These are phyloP conservation scores for Heliconius erato DNA, from an alignment of 2,888 invertebrate species.

Conservation along the genomic window DNA sequence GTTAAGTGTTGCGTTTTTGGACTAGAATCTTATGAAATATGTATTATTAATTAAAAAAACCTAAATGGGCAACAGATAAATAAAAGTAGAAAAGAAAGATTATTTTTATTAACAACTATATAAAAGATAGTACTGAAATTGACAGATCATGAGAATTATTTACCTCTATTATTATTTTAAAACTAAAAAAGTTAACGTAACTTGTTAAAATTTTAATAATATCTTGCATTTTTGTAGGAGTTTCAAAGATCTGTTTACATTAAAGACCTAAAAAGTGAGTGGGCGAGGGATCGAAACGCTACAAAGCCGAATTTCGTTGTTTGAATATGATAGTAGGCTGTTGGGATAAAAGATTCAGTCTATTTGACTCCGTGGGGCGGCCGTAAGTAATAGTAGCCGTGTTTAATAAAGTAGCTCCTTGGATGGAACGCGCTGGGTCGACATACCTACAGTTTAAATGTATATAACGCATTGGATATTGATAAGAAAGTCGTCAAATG, in stretches of 20 bases:
- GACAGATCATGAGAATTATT: background rate
- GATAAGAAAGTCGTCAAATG: background rate
- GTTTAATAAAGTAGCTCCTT: slow-evolving; percentile 4
- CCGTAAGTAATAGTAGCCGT: background rate
- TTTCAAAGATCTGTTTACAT: slow-evolving; percentile 25
- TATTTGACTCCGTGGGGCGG: slow-evolving; percentile 1
- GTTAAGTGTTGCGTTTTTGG: no score
- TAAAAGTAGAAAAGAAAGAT: no score
- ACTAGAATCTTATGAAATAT: no score
- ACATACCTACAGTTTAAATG: background rate
- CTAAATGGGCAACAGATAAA: no score
- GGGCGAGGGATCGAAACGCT: slow-evolving; percentile 29
- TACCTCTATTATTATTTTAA: background rate
- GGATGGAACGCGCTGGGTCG: background rate
- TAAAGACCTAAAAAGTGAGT: slow-evolving; percentile 32
- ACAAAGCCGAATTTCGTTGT: slow-evolving; percentile 36
- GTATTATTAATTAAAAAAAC: no score
- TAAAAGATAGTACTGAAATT: background rate
- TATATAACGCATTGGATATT: slow-evolving; percentile 10
- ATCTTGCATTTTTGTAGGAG: background rate
- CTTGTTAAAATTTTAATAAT: slow-evolving; percentile 2
- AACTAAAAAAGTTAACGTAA: background rate
- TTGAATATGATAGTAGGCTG: slow-evolving; percentile 36
- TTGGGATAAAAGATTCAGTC: slow-evolving; percentile 30
- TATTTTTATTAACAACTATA: background rate